These are phyloP conservation scores for Melieria crassipennis DNA, from an alignment of 2,888 invertebrate species.

Conservation along the genomic window DNA sequence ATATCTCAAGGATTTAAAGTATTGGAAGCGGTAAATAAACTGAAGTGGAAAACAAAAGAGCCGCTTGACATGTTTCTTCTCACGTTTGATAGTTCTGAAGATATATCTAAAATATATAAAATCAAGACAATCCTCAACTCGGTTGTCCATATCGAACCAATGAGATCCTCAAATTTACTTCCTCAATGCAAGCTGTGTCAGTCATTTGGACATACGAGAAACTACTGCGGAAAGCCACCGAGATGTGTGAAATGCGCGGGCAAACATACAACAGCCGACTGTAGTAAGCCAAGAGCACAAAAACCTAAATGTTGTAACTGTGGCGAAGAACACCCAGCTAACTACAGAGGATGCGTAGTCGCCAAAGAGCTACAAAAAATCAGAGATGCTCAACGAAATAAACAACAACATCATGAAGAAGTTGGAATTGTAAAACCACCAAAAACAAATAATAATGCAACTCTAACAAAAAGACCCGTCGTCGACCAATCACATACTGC, in stretches of 20 bases:
- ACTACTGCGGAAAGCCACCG: constrained; percentile 22
- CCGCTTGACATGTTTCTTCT: constrained; percentile 16
- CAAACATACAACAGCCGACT: neutral
- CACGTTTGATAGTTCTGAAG: constrained; percentile 15
- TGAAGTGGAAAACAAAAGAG: constrained; percentile 15
- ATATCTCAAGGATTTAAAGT: constrained; percentile 17
- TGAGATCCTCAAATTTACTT: constrained; percentile 20
- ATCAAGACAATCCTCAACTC: constrained; percentile 13
- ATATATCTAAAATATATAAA: constrained; percentile 22
- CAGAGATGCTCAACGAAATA: too few species aligned
- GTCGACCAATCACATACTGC: too few species aligned
- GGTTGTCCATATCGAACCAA: constrained; percentile 24
- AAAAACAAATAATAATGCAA: too few species aligned
- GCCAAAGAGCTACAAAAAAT: constrained; percentile 2
- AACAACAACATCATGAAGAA: too few species aligned
- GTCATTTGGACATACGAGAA: constrained; percentile 29
- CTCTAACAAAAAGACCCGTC: too few species aligned
- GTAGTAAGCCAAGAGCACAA: neutral
- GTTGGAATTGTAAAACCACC: too few species aligned
- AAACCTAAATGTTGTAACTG: constrained; percentile 2
- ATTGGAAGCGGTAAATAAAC: constrained; percentile 13
- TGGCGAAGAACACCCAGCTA: neutral
- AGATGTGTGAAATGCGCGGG: neutral
- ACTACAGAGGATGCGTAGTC: neutral
- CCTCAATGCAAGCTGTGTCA: constrained; percentile 26